Conservation (phyloP, 2,113 vertebrate genomes). For the Pseudorasbora parva region DNA sequence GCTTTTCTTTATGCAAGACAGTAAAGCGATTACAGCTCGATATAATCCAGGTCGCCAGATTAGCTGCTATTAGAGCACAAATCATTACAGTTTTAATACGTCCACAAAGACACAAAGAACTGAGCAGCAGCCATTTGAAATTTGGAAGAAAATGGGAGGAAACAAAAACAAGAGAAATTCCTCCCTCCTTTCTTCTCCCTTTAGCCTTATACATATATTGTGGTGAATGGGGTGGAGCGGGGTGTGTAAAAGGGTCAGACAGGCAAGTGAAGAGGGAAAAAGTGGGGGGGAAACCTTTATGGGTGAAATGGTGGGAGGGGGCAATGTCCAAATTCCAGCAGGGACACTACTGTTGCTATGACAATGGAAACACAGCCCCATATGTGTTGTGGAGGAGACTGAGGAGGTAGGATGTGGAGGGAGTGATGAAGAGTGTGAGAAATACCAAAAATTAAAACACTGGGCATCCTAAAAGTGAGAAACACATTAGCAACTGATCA, state of each 20-base stretch:
- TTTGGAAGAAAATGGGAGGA: slow-evolving; percentile 16
- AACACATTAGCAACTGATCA: background rate
- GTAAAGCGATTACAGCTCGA: slow-evolving; percentile 41
- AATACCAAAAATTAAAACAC: background rate
- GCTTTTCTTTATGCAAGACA: slow-evolving; percentile 22
- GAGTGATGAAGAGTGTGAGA: background rate
- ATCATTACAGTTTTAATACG: slow-evolving; percentile 47
- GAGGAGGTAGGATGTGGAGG: background rate
- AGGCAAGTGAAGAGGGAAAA: slow-evolving; percentile 3
- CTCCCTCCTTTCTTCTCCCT: slow-evolving; percentile 3
- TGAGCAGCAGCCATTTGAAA: background rate
- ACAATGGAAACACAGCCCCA: slow-evolving; percentile 38
- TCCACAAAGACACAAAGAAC: slow-evolving; percentile 27
- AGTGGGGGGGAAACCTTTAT: slow-evolving; percentile 16
- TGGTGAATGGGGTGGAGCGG: background rate
- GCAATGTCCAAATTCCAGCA: slow-evolving; percentile 20
- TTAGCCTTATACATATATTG: background rate
- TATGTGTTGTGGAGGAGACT: slow-evolving; percentile 3
- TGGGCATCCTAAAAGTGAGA: background rate
- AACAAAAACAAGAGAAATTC: slow-evolving; percentile 7
- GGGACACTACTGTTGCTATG: slow-evolving; percentile 39
- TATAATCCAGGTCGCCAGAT: slow-evolving; percentile 53
- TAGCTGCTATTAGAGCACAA: slow-evolving; percentile 47
- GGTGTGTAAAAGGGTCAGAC: slow-evolving; percentile 14
- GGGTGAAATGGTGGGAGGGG: background rate